Base-by-base conservation (phyloP, 2,797 vertebrate genomes). In the Poecilia wingei region DNA sequence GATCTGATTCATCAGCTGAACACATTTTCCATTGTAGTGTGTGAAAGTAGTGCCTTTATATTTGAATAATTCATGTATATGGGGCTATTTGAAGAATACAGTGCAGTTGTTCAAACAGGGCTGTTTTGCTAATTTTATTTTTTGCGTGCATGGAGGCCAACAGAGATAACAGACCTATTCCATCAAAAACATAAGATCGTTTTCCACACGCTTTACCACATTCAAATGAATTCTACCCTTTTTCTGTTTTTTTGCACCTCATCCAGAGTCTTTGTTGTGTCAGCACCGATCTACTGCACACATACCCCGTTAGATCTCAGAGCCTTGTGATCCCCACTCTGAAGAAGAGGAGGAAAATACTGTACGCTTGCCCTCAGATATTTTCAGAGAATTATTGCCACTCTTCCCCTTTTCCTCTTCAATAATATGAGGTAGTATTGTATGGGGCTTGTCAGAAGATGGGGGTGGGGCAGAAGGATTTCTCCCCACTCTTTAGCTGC, bases 401-500 rank as follows among this genome's bases (percentile, higher is more conserved):
- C 88, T 80, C 90, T 89, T 92, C 78, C 80, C 90, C 88, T 87
- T 91, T 91, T 90, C 87, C 92, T 89, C 87, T 91, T 91, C 86
- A 88, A 86, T 93, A 88, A 92, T 88, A 90, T 74, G 85, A 89
- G 90, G 88, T 90, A 84, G 91, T 91, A 92, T 93, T 93, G 92
- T 93, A 88, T 84, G 80, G 87, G 88, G 84, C 89, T 86, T 91
- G 90, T 93, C 88, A 87, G 86, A 72, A 86, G 83, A 88, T 91
- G 92, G 92, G 93, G 93, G 91, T 87, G 88, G 87, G 89, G 91
- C 79, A 80, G 80, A 79, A 84, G 81, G 86, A 88, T 74, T 86
- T 88, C 93, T 93, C 89, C 12, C 86, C 90, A 92, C 94, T 94
- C 93, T 93, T 93, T 93, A 93, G 94, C 92, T 92, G 90, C 89